Percentiles rank a stretch among this genome's conserved stretches.
phyloP scores from a whole-genome alignment of 2,797 vertebrate species.

The Syngnathus rostellatus region DNA sequence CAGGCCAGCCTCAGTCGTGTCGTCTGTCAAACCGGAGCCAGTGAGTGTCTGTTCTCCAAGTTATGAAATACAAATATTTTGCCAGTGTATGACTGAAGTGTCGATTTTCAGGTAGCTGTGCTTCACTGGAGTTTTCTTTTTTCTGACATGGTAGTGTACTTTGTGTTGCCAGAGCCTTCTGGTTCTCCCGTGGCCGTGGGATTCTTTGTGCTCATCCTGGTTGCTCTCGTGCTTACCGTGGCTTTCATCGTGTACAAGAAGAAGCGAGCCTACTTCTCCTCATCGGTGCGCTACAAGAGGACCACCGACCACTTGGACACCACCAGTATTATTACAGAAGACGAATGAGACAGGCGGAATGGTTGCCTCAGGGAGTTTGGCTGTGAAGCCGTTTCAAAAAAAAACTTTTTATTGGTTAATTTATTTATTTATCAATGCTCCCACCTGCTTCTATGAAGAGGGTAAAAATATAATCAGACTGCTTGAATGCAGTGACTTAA shows the following conservation, averaged over 20 bases:
- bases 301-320: constrained; percentile 61
- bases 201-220: constrained; percentile 55
- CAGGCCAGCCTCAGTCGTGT: constrained; percentile 68
- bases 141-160: not conserved
- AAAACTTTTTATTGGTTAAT: not conserved
- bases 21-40: constrained; percentile 78
- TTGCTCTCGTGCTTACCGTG: constrained; percentile 33
- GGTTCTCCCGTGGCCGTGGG: constrained; percentile 55
- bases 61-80: not conserved
- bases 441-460: not conserved
- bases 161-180: constrained; percentile 41
- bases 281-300: constrained; percentile 67
- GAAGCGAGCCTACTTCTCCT: constrained; percentile 46
- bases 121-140: too few species aligned
- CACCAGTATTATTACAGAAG: constrained; percentile 63
- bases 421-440: constrained; percentile 2
- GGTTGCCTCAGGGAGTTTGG: constrained; percentile 29
- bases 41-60: constrained; percentile 60
- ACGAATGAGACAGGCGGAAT: constrained; percentile 38
- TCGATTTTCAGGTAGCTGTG: too few species aligned
- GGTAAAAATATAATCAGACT: not conserved
- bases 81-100: too few species aligned
- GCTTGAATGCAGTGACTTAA: not conserved
- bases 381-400: not conserved
- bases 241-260: constrained; percentile 63